Percentiles rank a stretch among this genome's conserved stretches.
Evolutionary conservation across 2,888 invertebrate genomes (phyloP).

Genomic region (Hesperia comma): DNA sequence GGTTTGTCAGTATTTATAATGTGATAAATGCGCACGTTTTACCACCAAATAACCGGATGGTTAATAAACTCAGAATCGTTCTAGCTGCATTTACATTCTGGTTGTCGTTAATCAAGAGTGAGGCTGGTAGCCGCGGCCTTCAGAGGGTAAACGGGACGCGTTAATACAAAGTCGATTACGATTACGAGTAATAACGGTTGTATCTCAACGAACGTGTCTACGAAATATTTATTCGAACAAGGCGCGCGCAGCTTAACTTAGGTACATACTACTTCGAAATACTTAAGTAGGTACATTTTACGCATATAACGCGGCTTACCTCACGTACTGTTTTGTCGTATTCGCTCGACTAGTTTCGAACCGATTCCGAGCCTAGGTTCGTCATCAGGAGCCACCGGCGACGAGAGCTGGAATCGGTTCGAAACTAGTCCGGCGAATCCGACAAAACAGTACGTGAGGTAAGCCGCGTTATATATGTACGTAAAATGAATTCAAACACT

Average conservation of each 20-base stretch:
- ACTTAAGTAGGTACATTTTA: too few relatives aligned
- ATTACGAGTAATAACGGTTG: slow-evolving; percentile 4
- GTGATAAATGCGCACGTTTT: slow-evolving; percentile 43
- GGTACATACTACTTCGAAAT: too few relatives aligned
- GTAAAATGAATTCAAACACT: too few relatives aligned
- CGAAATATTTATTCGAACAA: neutral
- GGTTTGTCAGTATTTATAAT: slow-evolving; percentile 39
- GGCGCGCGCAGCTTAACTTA: neutral
- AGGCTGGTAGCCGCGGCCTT: slow-evolving; percentile 34
- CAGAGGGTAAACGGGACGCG: slow-evolving; percentile 37
- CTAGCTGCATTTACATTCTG: slow-evolving; percentile 44
- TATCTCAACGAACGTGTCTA: slow-evolving; percentile 1
- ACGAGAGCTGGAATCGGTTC: too few relatives aligned
- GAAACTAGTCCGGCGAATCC: too few relatives aligned
- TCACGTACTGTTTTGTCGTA: too few relatives aligned
- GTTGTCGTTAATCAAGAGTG: slow-evolving; percentile 37
- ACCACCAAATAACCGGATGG: slow-evolving; percentile 40
- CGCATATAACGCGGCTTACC: too few relatives aligned
- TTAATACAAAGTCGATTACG: slow-evolving; percentile 10
- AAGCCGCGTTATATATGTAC: too few relatives aligned
- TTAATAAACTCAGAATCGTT: slow-evolving; percentile 21
- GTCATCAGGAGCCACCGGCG: too few relatives aligned
- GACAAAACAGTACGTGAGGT: too few relatives aligned
- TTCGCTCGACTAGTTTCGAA: too few relatives aligned
- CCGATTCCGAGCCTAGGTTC: too few relatives aligned